These are phyloP conservation scores for Drosophila sproati DNA, from an alignment of 1,140 invertebrate species.

Conservation along the genomic window DNA sequence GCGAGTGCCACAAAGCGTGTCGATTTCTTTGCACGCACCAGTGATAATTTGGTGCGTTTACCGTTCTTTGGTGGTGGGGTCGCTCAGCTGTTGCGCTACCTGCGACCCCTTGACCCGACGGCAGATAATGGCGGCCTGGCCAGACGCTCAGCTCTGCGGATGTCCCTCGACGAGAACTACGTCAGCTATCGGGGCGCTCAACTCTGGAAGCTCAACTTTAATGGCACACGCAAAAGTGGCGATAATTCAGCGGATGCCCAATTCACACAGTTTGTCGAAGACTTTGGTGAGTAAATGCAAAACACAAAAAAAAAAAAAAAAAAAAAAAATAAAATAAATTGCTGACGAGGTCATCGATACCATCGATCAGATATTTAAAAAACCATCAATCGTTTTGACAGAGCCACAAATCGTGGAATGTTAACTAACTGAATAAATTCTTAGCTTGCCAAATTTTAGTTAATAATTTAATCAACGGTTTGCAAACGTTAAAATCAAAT, in stretches of 20 bases:
- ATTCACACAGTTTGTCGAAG: conserved; percentile 65
- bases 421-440: too few species aligned
- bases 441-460: too few species aligned
- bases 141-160: conserved; percentile 65
- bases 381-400: conserved; percentile 2
- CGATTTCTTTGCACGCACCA: conserved; percentile 29
- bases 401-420: too few species aligned
- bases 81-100: conserved; percentile 64
- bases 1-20: background rate
- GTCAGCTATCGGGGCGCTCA: conserved; percentile 75
- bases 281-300: conserved; percentile 65
- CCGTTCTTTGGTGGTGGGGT: conserved; percentile 75
- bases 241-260: conserved; percentile 54
- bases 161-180: conserved; percentile 71
- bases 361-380: background rate
- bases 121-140: conserved; percentile 21
- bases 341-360: background rate
- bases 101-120: conserved; percentile 53
- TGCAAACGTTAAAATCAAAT: background rate
- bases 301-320: too few species aligned
- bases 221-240: conserved; percentile 48
- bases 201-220: conserved; percentile 78
- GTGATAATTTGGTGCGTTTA: conserved; percentile 38
- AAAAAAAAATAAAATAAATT: background rate
- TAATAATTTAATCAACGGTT: too few species aligned